A percentile compares a stretch with the other conserved stretches of the same genome.
Evolutionary conservation across 1,140 invertebrate species (phyloP).

Genomic region (Samia ricini): DNA sequence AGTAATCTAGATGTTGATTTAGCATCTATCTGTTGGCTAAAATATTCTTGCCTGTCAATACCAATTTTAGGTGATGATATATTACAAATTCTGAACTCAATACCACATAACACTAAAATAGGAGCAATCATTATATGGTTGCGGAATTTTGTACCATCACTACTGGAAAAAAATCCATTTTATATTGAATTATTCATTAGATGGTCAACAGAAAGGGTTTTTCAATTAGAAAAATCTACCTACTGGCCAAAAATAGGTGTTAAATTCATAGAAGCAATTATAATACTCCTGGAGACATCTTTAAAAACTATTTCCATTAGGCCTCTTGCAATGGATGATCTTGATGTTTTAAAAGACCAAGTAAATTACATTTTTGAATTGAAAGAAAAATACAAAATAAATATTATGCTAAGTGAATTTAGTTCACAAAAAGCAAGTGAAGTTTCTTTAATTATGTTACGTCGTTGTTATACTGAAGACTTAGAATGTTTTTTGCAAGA

Average conservation of each 20-base stretch:
- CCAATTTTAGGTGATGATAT: constrained; percentile 40
- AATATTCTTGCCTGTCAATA: constrained; percentile 55
- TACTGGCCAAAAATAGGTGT: constrained; percentile 72
- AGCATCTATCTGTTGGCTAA: constrained; percentile 66
- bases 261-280: constrained; percentile 63
- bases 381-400: constrained; percentile 70
- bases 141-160: constrained; percentile 53
- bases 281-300: constrained; percentile 52
- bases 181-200: constrained; percentile 66
- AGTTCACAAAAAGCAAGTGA: constrained; percentile 57
- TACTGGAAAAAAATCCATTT: constrained; percentile 64
- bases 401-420: constrained; percentile 63
- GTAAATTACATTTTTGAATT: constrained; percentile 62
- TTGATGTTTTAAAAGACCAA: constrained; percentile 57
- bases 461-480: constrained; percentile 68
- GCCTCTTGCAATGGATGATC: constrained; percentile 63
- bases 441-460: constrained; percentile 63
- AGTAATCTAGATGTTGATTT: constrained; percentile 62
- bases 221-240: constrained; percentile 58
- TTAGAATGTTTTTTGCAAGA: constrained; percentile 55
- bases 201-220: constrained; percentile 65
- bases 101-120: constrained; percentile 62
- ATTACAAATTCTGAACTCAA: constrained; percentile 52
- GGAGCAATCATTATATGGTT: constrained; percentile 62
- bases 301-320: constrained; percentile 57